phyloP scores from a whole-genome alignment of 2,797 vertebrate genomes.

The Leptoclinus maculatus region DNA sequence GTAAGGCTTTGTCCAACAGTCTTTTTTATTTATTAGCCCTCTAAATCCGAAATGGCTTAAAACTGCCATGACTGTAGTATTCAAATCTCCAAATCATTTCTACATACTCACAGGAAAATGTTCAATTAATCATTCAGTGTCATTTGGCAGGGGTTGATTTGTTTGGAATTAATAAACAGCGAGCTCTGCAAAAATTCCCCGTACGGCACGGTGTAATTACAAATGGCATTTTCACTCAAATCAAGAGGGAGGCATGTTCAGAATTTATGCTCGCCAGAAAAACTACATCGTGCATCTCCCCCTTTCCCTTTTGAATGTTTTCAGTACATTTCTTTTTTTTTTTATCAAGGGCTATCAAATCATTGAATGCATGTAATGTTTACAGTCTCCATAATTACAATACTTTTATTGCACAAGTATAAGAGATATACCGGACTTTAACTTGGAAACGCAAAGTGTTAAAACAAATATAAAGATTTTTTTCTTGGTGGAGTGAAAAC shows the following conservation, averaged over 20 bases:
- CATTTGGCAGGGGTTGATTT: conserved; percentile 26
- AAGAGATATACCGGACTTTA: background rate
- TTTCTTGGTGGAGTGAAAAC: background rate
- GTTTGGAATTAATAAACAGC: conserved; percentile 43
- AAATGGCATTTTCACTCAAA: conserved; percentile 17
- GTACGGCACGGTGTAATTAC: conserved; percentile 26
- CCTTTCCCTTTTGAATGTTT: background rate
- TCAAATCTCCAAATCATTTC: conserved; percentile 9
- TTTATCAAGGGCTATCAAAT: background rate
- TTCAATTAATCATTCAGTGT: conserved; percentile 33
- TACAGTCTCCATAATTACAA: background rate
- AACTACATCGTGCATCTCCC: conserved; percentile 4
- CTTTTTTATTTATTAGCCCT: background rate
- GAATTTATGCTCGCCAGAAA: background rate
- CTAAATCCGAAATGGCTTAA: background rate
- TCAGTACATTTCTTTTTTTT: background rate
- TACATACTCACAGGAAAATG: conserved; percentile 26
- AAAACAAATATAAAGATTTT: background rate
- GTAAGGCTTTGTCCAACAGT: background rate
- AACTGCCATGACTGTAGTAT: background rate
- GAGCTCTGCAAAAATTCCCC: conserved; percentile 27
- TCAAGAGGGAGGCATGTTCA: conserved; percentile 25
- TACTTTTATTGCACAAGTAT: background rate
- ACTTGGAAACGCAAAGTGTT: background rate
- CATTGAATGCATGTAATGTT: background rate